Base-by-base conservation (phyloP, 2,113 vertebrate genomes). In the Talpa occidentalis region DNA sequence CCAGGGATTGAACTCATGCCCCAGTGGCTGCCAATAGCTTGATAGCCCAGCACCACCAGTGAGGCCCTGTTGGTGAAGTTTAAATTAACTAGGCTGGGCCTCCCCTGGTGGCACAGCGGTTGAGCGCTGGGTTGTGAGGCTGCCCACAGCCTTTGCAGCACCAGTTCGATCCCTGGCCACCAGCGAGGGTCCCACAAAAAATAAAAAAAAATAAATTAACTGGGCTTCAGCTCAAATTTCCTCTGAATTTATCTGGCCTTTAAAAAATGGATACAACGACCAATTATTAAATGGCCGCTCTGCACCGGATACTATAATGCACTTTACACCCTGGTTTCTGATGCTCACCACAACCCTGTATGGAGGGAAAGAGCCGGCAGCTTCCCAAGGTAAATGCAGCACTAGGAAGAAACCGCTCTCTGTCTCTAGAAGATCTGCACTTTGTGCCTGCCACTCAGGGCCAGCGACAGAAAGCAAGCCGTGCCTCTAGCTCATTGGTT, bases 181-280 rank as follows among this genome's bases (percentile, higher is more conserved):
- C n/a, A n/a, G n/a, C n/a, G n/a, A n/a, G n/a, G n/a, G n/a, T n/a
- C n/a, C n/a, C n/a, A n/a, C n/a, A n/a, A n/a, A n/a, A n/a, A n/a
- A n/a, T n/a, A n/a, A n/a, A n/a, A n/a, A n/a, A n/a, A n/a, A n/a
- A n/a, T 59, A 69, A 56, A 30, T 78, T 73, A 40, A 70, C n/a
- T 59, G 52, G 56, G 52, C 64, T 64, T 66, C n/a, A 80, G 60
- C 64, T 70, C 42, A 47, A 16, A 84, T 77, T 49, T 66, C 81
- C 94, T 73, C 76, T 62, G 77, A 87, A 73, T 69, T 47, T 56
- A 59, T 74, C 37, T 81, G 52, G 35, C 72, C 42, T 84, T 79
- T 92, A 70, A 72, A 69, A 77, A 92, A 24, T 21, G 74, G 62
- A 62, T 73, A 22, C 2, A 40, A 37, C 40, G 37, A 37, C 40